Evolutionary conservation across 1,140 invertebrate genomes (phyloP).

Genomic region (Bombus huntii): DNA sequence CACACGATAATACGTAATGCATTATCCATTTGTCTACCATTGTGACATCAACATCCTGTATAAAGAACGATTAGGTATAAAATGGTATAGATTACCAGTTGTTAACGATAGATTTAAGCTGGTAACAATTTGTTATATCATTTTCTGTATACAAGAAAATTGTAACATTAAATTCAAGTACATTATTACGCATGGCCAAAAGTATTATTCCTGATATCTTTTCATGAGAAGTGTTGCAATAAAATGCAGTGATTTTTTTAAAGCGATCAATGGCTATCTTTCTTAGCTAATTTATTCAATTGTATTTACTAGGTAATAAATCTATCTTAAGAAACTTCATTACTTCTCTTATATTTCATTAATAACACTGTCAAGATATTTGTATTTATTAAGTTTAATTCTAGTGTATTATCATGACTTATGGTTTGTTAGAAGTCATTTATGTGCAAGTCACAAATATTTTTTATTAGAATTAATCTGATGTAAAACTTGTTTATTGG

Average conservation of each 20-base stretch:
- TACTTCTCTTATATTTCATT: conserved; percentile 22
- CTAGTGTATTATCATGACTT: not conserved
- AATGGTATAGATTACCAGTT: conserved; percentile 49
- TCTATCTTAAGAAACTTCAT: conserved; percentile 43
- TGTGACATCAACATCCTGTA: conserved; percentile 48
- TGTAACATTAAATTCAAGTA: conserved; percentile 56
- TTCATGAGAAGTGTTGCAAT: conserved; percentile 24
- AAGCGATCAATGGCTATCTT: conserved; percentile 24
- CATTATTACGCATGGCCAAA: conserved; percentile 40
- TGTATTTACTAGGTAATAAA: conserved; percentile 67
- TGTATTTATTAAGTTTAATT: conserved; percentile 10
- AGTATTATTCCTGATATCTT: conserved; percentile 48
- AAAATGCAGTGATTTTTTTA: conserved; percentile 21
- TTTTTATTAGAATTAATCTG: not conserved
- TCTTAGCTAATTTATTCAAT: conserved; percentile 63
- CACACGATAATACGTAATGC: conserved; percentile 14
- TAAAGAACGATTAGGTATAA: conserved; percentile 45
- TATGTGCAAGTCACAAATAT: not conserved
- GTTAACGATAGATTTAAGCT: conserved; percentile 53
- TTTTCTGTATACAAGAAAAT: conserved; percentile 52
- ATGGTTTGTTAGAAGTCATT: not conserved
- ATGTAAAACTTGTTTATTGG: not conserved
- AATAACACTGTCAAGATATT: conserved; percentile 17
- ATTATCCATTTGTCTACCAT: conserved; percentile 49
- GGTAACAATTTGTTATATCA: conserved; percentile 57